Evolutionary conservation across 2,113 vertebrate species (phyloP).

Genomic region (Leucoraja erinaceus): DNA sequence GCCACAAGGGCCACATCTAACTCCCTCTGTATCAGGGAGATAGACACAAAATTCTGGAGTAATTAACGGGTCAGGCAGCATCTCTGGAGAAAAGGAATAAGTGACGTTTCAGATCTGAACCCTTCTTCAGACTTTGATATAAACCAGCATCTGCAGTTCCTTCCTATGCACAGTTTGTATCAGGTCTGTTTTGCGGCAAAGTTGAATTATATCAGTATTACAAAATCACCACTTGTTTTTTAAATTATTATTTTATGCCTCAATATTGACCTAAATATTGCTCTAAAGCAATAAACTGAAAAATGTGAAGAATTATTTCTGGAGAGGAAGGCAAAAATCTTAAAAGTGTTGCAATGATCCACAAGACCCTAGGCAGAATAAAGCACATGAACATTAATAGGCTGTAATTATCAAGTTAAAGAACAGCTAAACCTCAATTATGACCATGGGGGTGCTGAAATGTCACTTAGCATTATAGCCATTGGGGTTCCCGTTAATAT

Average conservation of each 20-base stretch:
- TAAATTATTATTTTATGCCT: neutral
- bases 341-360: slow-evolving; percentile 26
- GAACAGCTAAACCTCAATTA: slow-evolving; percentile 38
- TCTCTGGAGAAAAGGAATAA: too few relatives aligned
- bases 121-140: too few relatives aligned
- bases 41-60: too few relatives aligned
- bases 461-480: slow-evolving; percentile 36
- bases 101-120: too few relatives aligned
- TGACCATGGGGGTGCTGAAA: slow-evolving; percentile 35
- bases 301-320: neutral
- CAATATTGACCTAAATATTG: neutral
- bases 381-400: slow-evolving; percentile 39
- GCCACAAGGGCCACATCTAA: too few relatives aligned
- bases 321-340: neutral
- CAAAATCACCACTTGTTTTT: neutral
- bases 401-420: slow-evolving; percentile 39
- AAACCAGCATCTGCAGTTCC: too few relatives aligned
- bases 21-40: neutral
- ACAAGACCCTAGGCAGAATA: slow-evolving; percentile 29
- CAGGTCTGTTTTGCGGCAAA: slow-evolving; percentile 15
- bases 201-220: neutral
- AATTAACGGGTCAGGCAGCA: too few relatives aligned
- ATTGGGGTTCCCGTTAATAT: slow-evolving; percentile 27
- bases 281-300: slow-evolving; percentile 24
- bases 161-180: neutral